These are phyloP conservation scores for Dreissena rostriformis DNA, from an alignment of 1,140 invertebrate genomes.

Conservation along the genomic window DNA sequence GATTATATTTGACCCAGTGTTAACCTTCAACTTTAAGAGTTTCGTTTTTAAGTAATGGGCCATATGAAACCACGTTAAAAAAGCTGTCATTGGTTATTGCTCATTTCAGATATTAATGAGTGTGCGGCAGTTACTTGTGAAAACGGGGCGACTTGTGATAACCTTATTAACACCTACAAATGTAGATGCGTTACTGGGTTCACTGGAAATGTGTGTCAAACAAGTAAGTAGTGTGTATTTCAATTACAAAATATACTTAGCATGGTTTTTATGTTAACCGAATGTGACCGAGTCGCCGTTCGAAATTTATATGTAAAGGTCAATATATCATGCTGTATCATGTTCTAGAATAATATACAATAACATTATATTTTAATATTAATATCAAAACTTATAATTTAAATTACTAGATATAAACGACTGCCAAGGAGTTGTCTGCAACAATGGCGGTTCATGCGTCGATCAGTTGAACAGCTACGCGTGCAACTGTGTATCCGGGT, in stretches of 20 bases:
- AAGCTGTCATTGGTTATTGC: not conserved
- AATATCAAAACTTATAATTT: too few relatives aligned
- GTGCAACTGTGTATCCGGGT: slow-evolving; percentile 23
- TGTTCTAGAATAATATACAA: too few relatives aligned
- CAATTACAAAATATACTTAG: too few relatives aligned
- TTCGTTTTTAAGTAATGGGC: too few relatives aligned
- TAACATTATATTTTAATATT: too few relatives aligned
- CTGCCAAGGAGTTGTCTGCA: slow-evolving; percentile 10
- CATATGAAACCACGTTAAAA: too few relatives aligned
- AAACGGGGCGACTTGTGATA: not conserved
- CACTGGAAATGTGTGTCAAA: not conserved
- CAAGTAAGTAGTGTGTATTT: not conserved
- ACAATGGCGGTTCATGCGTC: slow-evolving; percentile 38
- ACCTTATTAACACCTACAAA: not conserved
- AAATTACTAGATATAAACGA: slow-evolving; percentile 45
- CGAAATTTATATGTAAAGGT: too few relatives aligned
- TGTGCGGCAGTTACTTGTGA: not conserved
- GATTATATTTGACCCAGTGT: too few relatives aligned
- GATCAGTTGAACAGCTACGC: slow-evolving; percentile 18
- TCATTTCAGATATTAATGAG: not conserved
- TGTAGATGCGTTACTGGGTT: not conserved
- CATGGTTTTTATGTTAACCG: too few relatives aligned
- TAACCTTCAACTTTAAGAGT: too few relatives aligned
- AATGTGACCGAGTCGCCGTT: too few relatives aligned
- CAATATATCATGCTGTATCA: too few relatives aligned